Evolutionary conservation across 1,140 invertebrate species (phyloP).

Genomic region (Saccostrea echinata): DNA sequence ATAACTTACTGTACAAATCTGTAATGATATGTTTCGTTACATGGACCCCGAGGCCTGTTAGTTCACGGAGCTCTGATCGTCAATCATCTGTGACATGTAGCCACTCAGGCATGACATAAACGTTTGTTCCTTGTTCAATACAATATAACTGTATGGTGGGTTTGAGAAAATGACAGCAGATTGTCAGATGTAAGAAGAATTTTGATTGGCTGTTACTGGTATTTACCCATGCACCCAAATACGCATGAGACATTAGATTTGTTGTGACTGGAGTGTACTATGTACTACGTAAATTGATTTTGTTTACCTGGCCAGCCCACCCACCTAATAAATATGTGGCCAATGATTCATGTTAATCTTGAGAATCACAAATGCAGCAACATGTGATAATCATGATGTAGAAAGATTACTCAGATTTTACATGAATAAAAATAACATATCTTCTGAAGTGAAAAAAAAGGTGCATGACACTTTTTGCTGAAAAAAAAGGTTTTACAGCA

Average conservation of each 20-base stretch:
- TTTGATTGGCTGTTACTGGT: not conserved
- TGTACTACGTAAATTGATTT: not conserved
- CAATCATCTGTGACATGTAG: slow-evolving; percentile 1
- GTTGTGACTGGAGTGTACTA: not conserved
- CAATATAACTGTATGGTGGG: not conserved
- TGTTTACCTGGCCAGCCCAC: not conserved
- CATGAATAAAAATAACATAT: too few relatives aligned
- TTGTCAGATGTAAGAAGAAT: not conserved
- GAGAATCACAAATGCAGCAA: not conserved
- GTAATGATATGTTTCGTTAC: too few relatives aligned
- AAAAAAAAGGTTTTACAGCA: too few relatives aligned
- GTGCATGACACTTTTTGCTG: too few relatives aligned
- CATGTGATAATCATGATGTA: not conserved
- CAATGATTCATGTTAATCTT: not conserved
- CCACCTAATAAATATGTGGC: not conserved
- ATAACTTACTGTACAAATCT: not conserved
- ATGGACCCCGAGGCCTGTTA: not conserved
- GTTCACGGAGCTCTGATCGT: not conserved
- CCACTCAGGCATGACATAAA: not conserved
- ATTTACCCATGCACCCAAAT: not conserved
- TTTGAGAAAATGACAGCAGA: not conserved
- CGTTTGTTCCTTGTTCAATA: slow-evolving; percentile 23
- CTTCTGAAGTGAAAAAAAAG: too few relatives aligned
- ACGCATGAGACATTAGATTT: not conserved
- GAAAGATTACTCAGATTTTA: too few relatives aligned